These are phyloP conservation scores for Chaenogobius annularis DNA, from an alignment of 2,113 vertebrate genomes.

Conservation along the genomic window DNA sequence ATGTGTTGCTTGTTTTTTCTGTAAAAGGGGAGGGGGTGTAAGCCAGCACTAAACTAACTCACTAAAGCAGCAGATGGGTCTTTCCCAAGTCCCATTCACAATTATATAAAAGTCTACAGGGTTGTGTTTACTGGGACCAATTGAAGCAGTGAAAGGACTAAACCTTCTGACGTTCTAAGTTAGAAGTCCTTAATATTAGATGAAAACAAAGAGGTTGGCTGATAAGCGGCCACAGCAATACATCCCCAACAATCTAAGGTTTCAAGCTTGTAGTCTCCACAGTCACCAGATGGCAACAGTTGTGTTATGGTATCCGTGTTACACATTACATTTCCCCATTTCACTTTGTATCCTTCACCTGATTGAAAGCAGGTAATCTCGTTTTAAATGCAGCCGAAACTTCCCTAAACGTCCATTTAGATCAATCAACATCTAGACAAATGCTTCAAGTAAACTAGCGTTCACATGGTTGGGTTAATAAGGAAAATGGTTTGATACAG, in stretches of 20 bases:
- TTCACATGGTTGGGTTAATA: conserved; percentile 60
- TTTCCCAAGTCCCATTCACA: conserved; percentile 41
- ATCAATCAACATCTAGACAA: conserved; percentile 51
- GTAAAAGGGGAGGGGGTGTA: conserved; percentile 23
- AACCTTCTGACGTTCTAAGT: conserved; percentile 56
- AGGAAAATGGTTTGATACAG: conserved; percentile 39
- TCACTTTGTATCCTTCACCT: conserved; percentile 49
- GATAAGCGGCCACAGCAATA: conserved; percentile 61
- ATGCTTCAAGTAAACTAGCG: conserved; percentile 40
- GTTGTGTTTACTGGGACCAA: conserved; percentile 53
- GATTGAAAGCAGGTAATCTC: conserved; percentile 36
- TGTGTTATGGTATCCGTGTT: conserved; percentile 40
- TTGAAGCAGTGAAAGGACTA: conserved; percentile 55
- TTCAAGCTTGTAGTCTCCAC: conserved; percentile 65
- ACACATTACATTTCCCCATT: conserved; percentile 56
- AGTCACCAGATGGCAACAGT: conserved; percentile 56
- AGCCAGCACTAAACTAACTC: conserved; percentile 48
- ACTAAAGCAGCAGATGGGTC: conserved; percentile 46
- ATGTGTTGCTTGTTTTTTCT: conserved; percentile 40
- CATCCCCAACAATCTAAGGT: conserved; percentile 43
- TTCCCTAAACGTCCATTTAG: conserved; percentile 45
- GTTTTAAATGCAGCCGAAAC: conserved; percentile 34
- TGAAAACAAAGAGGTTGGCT: conserved; percentile 64
- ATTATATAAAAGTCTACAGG: conserved; percentile 43
- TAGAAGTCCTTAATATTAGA: conserved; percentile 68